Base-by-base conservation (phyloP, 2,113 vertebrate genomes). In the Falcunculus frontatus region DNA sequence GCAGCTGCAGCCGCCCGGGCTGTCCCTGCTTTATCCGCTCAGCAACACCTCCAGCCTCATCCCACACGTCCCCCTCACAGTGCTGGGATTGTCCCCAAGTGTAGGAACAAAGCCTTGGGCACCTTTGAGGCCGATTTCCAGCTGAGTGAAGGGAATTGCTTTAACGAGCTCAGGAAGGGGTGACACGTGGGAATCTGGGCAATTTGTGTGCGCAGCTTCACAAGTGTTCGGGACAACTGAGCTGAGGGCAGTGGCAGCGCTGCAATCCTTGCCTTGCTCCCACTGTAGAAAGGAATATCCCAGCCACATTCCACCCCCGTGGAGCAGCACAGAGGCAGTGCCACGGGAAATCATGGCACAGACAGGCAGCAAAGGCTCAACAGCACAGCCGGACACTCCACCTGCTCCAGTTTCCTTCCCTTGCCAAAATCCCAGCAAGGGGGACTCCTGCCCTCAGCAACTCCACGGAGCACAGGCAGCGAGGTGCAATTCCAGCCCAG, bases 191-290 rank as follows among this genome's bases (percentile, higher is more conserved):
- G 41, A 82, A 73, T 1, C 8, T 16, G 50, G 1, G 75, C 46
- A 23, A 33, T 55, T 37, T 62, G 44, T 32, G 16, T 2, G 0
- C 41, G 11, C 3, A 8, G 20, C 42, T 49, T 59, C 57, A 35
- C 0, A 0, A 5, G 17, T 5, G 4, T 7, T 56, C 11, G 26
- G 20, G 46, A 64, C 19, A 64, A 3, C 3, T 5, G 46, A 69
- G 59, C 25, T 7, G 59, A 59, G 39, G 20, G n/a, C 55, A 39
- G 25, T 1, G 30, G 55, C 21, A 27, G 44, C 29, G 3, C 26
- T 3, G 12, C 13, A 27, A 50, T 67, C 17, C n/a, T 32, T 0
- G 13, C 50, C 50, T 10, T 33, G 46, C 9, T 62, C n/a, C 64
- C 4, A 5, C 19, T 7, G 7, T 10, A 19, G 37, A 19, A 57